These are phyloP conservation scores for Syrrhaptes paradoxus DNA, from an alignment of 2,113 vertebrate genomes.

Conservation along the genomic window DNA sequence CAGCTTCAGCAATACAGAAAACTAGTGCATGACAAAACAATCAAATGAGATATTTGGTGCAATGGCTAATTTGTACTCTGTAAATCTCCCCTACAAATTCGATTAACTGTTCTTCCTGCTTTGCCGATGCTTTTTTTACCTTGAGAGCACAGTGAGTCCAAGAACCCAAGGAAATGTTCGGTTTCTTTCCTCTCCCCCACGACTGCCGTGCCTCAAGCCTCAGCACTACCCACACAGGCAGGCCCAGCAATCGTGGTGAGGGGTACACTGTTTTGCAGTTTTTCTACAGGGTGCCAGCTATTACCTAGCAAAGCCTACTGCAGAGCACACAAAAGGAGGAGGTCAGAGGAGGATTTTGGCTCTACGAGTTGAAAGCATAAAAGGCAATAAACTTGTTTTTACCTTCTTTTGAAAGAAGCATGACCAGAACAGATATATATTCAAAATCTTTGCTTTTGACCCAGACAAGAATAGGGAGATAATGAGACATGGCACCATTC, in stretches of 20 bases:
- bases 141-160: background rate
- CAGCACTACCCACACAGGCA: background rate
- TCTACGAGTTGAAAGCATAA: background rate
- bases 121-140: background rate
- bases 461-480: background rate
- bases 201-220: background rate
- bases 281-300: background rate
- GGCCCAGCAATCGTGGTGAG: background rate
- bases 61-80: background rate
- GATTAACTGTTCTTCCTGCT: background rate
- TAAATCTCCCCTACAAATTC: background rate
- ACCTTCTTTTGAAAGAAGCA: background rate
- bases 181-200: background rate
- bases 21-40: slow-evolving; percentile 11
- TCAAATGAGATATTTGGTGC: slow-evolving; percentile 2
- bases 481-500: background rate
- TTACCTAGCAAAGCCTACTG: background rate
- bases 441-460: background rate
- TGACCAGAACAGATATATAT: background rate
- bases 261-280: background rate
- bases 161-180: background rate
- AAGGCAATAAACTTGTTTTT: background rate
- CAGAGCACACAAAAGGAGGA: background rate
- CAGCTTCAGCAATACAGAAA: background rate
- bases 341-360: background rate